These are phyloP conservation scores for Sander vitreus DNA, from an alignment of 2,113 vertebrate species.

Conservation along the genomic window DNA sequence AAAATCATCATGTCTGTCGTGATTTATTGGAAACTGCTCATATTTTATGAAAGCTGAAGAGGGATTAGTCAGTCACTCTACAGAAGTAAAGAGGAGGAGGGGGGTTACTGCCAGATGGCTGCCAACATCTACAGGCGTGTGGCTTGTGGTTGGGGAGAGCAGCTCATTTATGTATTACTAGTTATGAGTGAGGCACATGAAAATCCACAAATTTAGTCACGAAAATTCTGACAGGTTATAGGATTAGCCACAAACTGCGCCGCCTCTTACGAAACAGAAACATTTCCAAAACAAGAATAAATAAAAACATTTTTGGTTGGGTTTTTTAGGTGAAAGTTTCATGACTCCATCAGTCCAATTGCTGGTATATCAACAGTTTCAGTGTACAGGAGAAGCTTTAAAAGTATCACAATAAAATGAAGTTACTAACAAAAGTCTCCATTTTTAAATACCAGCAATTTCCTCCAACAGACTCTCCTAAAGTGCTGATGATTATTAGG, in stretches of 20 bases:
- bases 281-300: not conserved
- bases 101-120: conserved; percentile 7
- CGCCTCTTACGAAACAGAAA: not conserved
- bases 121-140: conserved; percentile 1
- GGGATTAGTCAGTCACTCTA: conserved; percentile 45
- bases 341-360: not conserved
- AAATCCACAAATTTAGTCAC: conserved; percentile 9
- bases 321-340: not conserved
- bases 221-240: not conserved
- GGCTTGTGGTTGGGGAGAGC: conserved; percentile 50
- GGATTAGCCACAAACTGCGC: not conserved
- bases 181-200: conserved; percentile 19
- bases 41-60: conserved; percentile 36
- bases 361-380: not conserved
- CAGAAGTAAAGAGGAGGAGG: not conserved
- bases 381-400: not conserved
- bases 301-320: not conserved
- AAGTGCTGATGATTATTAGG: not conserved
- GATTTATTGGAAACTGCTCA: conserved; percentile 73
- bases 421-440: not conserved
- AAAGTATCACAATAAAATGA: not conserved
- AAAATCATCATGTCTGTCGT: conserved; percentile 28
- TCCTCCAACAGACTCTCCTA: not conserved
- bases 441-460: not conserved
- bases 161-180: not conserved